Conservation (phyloP, 1,140 invertebrate genomes). For the Teleopsis dalmanni region DNA sequence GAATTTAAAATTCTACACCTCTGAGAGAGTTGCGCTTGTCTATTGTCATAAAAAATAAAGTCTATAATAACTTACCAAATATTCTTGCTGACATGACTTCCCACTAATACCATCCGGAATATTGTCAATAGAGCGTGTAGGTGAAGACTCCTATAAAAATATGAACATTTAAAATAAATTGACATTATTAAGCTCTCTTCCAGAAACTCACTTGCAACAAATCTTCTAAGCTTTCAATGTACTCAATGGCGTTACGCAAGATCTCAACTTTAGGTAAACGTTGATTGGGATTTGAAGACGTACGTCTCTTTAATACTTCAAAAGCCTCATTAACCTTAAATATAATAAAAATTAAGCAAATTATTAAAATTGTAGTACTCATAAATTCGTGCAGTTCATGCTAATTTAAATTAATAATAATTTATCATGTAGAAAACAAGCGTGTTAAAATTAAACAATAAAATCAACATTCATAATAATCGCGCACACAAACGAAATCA, state of each 20-base stretch:
- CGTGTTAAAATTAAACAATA: no score
- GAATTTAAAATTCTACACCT: no score
- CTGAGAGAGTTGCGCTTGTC: no score
- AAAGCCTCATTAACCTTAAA: slow-evolving; percentile 94
- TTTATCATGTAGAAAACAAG: no score
- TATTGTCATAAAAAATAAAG: not conserved
- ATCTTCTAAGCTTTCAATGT: slow-evolving; percentile 91
- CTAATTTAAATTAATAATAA: no score
- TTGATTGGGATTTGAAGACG: slow-evolving; percentile 91
- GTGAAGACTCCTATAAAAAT: slow-evolving; percentile 29
- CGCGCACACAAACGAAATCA: no score
- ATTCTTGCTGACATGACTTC: slow-evolving; percentile 38
- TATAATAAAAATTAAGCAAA: not conserved
- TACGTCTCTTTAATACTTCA: slow-evolving; percentile 85
- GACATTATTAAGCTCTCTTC: not conserved
- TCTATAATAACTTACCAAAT: slow-evolving; percentile 41
- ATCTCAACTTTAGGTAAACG: slow-evolving; percentile 96
- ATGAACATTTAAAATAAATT: not conserved
- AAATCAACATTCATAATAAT: no score
- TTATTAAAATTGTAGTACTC: no score
- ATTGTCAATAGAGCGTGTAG: slow-evolving; percentile 34
- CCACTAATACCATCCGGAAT: slow-evolving; percentile 34
- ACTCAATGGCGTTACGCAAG: slow-evolving; percentile 92
- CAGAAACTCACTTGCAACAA: slow-evolving; percentile 54
- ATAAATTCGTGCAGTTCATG: no score